Evolutionary conservation across 2,113 vertebrate species (phyloP), one percentile per base, ranked within the genome.

Genomic region (Platichthys flesus): DNA sequence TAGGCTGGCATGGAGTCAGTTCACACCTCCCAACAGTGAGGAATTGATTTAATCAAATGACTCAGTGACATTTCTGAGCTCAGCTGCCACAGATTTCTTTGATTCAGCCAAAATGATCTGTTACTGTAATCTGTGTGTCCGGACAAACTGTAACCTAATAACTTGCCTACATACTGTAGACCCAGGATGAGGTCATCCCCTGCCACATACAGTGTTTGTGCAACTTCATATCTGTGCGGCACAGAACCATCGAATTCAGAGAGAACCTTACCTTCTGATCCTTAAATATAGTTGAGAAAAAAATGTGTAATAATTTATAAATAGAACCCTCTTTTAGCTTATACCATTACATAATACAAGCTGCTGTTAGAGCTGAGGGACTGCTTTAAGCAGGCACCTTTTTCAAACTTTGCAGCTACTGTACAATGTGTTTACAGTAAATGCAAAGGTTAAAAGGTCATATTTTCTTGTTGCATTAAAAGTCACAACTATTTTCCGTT

Each of bases 291-390:
- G 23, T 51, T 24, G 31, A 35, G 20, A 9, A 74, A 77, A 14
- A 14, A 65, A 60, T 23, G 10, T 54, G 64, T 23, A 23, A 73
- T 26, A 24, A 45, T 66, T 67, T 58, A 82, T 76, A 77, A 81
- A 82, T 21, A 76, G 23, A 78, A 35, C 13, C 37, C 73, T 31
- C 7, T 69, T 84, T 71, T 59, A 40, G 21, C 47, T 70, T 52
- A 52, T 21, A 20, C 15, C 37, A 51, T 81, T 82, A 83, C 55
- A 76, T 82, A 88, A 85, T 60, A 9, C 62, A 71, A 20, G 1
- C 15, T 71, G 23, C 35, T 83, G 62, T 49, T 72, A 24, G 26
- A 67, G 49, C 28, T 45, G 31, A 31, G 31, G 31, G 31, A 31
- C 45, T 45, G 45, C 18, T 57, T 31, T 54, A 55, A 67, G 63